A percentile compares a stretch with the other conserved stretches of the same genome.
These are phyloP conservation scores for Lordiphosa collinella DNA, from an alignment of 1,140 invertebrate genomes.

Conservation along the genomic window DNA sequence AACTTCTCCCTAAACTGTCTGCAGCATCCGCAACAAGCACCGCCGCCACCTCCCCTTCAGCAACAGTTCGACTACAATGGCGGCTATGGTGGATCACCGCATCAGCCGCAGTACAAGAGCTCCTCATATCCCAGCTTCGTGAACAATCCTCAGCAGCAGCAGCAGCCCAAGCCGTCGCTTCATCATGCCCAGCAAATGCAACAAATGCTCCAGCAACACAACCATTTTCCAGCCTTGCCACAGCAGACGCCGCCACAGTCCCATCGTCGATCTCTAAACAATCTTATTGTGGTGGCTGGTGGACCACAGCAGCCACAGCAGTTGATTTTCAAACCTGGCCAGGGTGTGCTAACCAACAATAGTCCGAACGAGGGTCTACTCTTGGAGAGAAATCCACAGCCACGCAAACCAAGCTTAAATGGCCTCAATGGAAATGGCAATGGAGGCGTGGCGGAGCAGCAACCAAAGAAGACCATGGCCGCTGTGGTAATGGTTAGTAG, in stretches of 20 bases:
- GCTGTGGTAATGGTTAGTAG: constrained; percentile 79
- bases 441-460: constrained; percentile 38
- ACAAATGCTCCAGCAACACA: constrained; percentile 72
- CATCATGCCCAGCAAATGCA: constrained; percentile 79
- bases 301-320: constrained; percentile 73
- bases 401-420: constrained; percentile 60
- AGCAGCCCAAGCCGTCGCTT: constrained; percentile 67
- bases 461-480: constrained; percentile 76
- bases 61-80: constrained; percentile 55
- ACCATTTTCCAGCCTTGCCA: constrained; percentile 80
- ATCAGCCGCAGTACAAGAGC: constrained; percentile 79
- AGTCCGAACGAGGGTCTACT: constrained; percentile 40
- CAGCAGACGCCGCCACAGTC: constrained; percentile 70
- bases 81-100: constrained; percentile 38
- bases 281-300: constrained; percentile 71
- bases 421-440: constrained; percentile 31
- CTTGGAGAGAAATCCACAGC: constrained; percentile 46
- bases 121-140: constrained; percentile 80
- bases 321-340: constrained; percentile 66
- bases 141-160: constrained; percentile 57
- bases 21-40: constrained; percentile 27
- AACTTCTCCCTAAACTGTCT: constrained; percentile 65
- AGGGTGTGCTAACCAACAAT: constrained; percentile 60
- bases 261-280: constrained; percentile 74
- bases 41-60: constrained; percentile 42